Evolutionary conservation across 2,888 invertebrate genomes (phyloP).

Genomic region (Flexamia atlantica): DNA sequence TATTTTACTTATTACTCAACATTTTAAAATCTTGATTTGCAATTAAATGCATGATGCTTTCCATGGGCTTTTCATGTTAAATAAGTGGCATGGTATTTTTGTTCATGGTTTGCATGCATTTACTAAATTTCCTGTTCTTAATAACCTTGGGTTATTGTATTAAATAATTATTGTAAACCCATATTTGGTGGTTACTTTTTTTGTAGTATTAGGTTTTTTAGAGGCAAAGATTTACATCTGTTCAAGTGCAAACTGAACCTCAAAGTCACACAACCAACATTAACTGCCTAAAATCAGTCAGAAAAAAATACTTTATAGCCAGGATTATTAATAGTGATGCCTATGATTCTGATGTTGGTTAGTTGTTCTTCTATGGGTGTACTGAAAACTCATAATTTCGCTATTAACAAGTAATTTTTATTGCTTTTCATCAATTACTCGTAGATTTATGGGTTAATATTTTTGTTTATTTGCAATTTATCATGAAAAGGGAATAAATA

Average conservation of each 20-base stretch:
- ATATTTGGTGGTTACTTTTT: no score
- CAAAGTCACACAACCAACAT: no score
- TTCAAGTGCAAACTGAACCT: no score
- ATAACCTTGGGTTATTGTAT: slow-evolving; percentile 3
- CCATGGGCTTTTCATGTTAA: slow-evolving; percentile 2
- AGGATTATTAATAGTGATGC: no score
- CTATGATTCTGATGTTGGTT: no score
- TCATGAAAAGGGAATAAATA: neutral
- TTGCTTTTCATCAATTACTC: neutral
- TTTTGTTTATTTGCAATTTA: no score
- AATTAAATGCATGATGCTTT: slow-evolving; percentile 24
- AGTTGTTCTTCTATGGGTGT: no score
- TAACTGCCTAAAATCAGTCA: no score
- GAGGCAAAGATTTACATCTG: no score
- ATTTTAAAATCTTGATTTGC: neutral
- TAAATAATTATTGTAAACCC: no score
- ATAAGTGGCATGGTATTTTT: slow-evolving; percentile 24
- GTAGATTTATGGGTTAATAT: neutral
- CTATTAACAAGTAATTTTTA: neutral
- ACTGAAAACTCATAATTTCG: neutral
- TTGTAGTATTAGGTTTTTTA: no score
- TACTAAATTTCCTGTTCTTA: slow-evolving; percentile 6
- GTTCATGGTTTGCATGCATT: slow-evolving; percentile 1
- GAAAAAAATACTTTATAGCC: no score
- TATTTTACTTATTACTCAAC: neutral